These are phyloP conservation scores for Helobdella robusta DNA, from an alignment of 2,888 invertebrate genomes.

Conservation along the genomic window DNA sequence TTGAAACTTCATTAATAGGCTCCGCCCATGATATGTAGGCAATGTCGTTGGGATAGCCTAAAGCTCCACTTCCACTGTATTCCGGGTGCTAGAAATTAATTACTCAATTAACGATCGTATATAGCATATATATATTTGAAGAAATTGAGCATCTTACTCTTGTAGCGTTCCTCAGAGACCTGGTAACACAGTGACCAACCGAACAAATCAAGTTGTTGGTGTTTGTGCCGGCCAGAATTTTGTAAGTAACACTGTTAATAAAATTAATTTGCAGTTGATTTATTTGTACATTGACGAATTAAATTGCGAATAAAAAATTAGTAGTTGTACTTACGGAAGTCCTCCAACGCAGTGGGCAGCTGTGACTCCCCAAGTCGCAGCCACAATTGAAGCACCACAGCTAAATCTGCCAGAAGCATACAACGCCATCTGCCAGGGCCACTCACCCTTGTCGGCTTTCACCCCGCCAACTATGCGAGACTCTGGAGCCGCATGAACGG, in stretches of 20 bases:
- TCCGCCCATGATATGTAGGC: constrained; percentile 5
- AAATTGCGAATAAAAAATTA: too few species aligned
- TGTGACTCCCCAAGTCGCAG: constrained; percentile 20
- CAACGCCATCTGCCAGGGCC: constrained; percentile 30
- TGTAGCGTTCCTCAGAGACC: too few species aligned
- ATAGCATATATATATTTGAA: too few species aligned
- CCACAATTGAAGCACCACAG: constrained; percentile 27
- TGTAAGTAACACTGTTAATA: too few species aligned
- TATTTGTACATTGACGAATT: too few species aligned
- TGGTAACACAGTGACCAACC: too few species aligned
- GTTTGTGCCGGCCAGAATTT: too few species aligned
- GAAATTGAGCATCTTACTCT: too few species aligned
- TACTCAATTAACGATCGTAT: too few species aligned
- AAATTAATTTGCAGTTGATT: too few species aligned
- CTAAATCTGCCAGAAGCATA: background rate
- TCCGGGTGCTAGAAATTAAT: constrained; percentile 25
- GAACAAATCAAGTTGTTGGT: too few species aligned
- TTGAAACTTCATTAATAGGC: constrained; percentile 3
- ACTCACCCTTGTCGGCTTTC: constrained; percentile 24
- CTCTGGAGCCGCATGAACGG: too few species aligned
- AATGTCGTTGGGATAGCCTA: constrained; percentile 26
- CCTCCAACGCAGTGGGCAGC: constrained; percentile 30
- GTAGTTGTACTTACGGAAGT: constrained; percentile 17
- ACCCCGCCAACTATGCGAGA: constrained; percentile 30
- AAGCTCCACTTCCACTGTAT: background rate